Percentiles rank a stretch among this genome's conserved stretches.
Conservation (phyloP, 1,140 invertebrate genomes). For the Drosophila sucinea region DNA sequence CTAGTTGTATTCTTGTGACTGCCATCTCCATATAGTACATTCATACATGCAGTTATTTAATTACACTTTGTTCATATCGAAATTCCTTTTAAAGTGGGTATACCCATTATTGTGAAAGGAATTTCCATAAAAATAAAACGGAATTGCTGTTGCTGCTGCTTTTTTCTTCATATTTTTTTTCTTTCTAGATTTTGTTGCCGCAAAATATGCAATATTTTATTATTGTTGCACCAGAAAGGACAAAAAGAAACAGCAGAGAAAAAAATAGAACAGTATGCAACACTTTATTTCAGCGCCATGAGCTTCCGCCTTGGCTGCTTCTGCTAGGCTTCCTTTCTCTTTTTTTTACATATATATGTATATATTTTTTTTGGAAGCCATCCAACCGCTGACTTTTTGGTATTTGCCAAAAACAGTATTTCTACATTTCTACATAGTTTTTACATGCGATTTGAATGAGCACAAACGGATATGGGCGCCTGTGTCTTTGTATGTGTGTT, state of each 20-base stretch:
- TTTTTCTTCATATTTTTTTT: neutral
- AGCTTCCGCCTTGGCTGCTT: constrained; percentile 50
- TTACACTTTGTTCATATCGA: constrained; percentile 5
- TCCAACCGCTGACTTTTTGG: constrained; percentile 58
- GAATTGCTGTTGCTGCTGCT: constrained; percentile 26
- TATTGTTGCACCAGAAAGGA: constrained; percentile 60
- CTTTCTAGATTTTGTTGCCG: constrained; percentile 40
- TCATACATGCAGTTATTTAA: neutral
- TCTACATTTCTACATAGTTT: constrained; percentile 56
- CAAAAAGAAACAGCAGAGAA: neutral
- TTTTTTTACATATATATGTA: neutral
- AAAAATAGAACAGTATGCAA: constrained; percentile 70
- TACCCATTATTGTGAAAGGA: constrained; percentile 20
- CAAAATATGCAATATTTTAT: constrained; percentile 78
- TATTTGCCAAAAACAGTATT: constrained; percentile 53
- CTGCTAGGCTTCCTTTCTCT: constrained; percentile 15
- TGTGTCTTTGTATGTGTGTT: constrained; percentile 26
- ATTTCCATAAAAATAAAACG: constrained; percentile 23
- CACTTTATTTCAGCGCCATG: constrained; percentile 78
- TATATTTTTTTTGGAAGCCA: constrained; percentile 52
- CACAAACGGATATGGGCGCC: constrained; percentile 65
- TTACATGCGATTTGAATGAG: constrained; percentile 80
- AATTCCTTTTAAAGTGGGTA: constrained; percentile 23
- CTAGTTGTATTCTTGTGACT: no score
- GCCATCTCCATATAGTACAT: no score